Base-by-base conservation (phyloP, 2,797 vertebrate species). In the Chiroxiphia lanceolata region DNA sequence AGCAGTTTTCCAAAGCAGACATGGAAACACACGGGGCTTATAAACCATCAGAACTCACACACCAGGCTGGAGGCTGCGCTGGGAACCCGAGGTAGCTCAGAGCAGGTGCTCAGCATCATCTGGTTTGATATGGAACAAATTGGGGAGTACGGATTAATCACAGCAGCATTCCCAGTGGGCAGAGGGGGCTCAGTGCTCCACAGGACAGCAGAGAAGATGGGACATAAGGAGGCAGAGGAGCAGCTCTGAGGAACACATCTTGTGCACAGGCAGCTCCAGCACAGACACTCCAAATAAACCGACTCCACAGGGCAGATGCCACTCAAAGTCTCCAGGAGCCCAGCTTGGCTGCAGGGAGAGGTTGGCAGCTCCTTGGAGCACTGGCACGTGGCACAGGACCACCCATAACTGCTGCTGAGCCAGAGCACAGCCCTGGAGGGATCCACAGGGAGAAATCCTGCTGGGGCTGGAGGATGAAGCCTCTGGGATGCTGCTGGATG, bases 391-490 rank as follows among this genome's bases (percentile, higher is more conserved):
- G 29, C 34, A 72, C 31, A 27, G 23, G 8, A 27, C 15, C 29
- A 86, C 36, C 36, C 2, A 0, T 4, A 56, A 51, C 10, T 5
- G 8, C 77, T 40, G 69, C 82, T 25, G 47, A 81, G 78, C 20
- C 0, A 0, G 22, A 63, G 34, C 53, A 33, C 1, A 0, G 61
- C 29, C 48, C 63, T 1, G 1, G 16, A 36, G 64, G 27, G 40
- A 83, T 38, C 59, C 3, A 4, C 11, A 33, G 60, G 31, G 36
- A 80, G 36, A 60, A 72, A 40, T 2, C 9, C 69, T 72, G 15
- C 25, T 1, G 2, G 27, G 45, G 44, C 29, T 23, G 54, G n/a
- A 60, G 33, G 34, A 40, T 22, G 61, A 16, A 70, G 56, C 40
- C 42, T 23, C 63, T 61, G 51, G 56, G 34, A 45, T 34, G 48